phyloP scores from a whole-genome alignment of 2,113 vertebrate genomes.

The Brachypteracias leptosomus region DNA sequence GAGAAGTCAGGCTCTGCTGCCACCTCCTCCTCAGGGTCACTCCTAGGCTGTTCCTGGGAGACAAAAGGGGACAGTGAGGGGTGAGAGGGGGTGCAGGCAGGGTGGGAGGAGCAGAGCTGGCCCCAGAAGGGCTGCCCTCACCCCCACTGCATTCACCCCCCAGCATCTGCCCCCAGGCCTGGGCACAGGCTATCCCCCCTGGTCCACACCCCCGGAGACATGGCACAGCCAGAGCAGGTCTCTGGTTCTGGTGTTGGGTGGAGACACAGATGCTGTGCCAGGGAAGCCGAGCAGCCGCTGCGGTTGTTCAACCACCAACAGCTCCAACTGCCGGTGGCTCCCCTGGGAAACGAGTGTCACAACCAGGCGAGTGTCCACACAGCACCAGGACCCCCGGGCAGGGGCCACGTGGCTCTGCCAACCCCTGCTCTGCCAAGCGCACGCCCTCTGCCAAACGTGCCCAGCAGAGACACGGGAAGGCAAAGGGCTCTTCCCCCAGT shows the following conservation, averaged over 20 bases:
- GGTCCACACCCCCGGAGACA: rapidly evolving
- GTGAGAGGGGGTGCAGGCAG: rapidly evolving
- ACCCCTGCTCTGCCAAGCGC: not conserved
- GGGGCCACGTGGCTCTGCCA: not conserved
- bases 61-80: not conserved
- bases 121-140: not conserved
- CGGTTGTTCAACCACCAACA: not conserved
- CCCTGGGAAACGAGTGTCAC: not conserved
- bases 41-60: not conserved
- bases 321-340: not conserved
- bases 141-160: not conserved
- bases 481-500: too few relatives aligned
- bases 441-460: rapidly evolving
- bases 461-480: not conserved
- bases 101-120: not conserved
- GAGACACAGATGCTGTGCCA: rapidly evolving
- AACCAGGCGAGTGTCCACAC: not conserved
- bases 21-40: not conserved
- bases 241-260: not conserved
- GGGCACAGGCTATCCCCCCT: not conserved
- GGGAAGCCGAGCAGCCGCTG: not conserved
- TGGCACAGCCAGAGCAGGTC: not conserved
- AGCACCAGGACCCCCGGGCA: rapidly evolving
- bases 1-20: not conserved
- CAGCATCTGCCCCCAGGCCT: too few relatives aligned